A percentile compares a stretch with the other conserved stretches of the same genome.
phyloP scores from a whole-genome alignment of 2,888 invertebrate genomes.

The Chrysopilus asiliformis region DNA sequence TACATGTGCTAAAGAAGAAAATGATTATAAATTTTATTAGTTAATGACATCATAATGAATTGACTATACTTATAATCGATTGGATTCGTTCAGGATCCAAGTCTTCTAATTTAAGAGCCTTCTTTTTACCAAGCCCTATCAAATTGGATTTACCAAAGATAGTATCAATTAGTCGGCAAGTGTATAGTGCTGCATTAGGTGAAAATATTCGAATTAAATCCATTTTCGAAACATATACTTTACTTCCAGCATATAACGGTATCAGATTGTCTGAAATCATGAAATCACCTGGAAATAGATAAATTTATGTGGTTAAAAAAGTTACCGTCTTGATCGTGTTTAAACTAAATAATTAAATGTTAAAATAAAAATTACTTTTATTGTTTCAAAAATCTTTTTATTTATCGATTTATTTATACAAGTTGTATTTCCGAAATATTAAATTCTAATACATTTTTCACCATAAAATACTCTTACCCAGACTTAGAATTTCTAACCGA shows the following conservation, averaged over 20 bases:
- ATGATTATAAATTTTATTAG: neutral
- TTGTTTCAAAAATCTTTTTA: no score
- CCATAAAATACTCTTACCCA: no score
- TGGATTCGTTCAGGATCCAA: constrained; percentile 22
- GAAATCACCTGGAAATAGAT: no score
- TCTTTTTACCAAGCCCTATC: constrained; percentile 15
- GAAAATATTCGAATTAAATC: constrained; percentile 28
- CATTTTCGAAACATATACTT: constrained; percentile 27
- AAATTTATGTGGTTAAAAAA: no score
- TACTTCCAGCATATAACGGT: constrained; percentile 31
- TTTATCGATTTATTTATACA: no score
- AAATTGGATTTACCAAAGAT: constrained; percentile 24
- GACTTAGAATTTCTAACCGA: no score
- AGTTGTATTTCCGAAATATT: no score
- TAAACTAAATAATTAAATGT: no score
- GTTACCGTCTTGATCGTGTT: no score
- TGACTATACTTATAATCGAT: constrained; percentile 29
- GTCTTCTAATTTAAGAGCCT: constrained; percentile 20
- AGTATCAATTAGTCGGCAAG: constrained; percentile 28
- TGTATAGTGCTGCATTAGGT: constrained; percentile 29
- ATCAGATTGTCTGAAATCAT: no score
- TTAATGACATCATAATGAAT: constrained; percentile 3
- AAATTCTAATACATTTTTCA: no score
- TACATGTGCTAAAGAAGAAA: constrained; percentile 27
- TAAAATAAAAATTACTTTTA: no score